Conservation (phyloP, 2,888 invertebrate species). For the Eledona agricola region DNA sequence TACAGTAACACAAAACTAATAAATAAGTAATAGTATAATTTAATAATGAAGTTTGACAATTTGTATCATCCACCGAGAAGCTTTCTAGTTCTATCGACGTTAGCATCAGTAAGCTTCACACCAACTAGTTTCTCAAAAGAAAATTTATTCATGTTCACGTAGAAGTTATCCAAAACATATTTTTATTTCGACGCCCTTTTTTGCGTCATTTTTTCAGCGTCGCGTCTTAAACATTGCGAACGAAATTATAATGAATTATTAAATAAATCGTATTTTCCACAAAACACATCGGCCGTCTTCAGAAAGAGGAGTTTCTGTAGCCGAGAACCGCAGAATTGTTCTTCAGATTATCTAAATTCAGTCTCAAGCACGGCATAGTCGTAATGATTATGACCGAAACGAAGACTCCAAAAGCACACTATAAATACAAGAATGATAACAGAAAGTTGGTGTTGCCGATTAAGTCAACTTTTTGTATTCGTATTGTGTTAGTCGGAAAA, state of each 20-base stretch:
- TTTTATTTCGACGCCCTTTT: constrained; percentile 5
- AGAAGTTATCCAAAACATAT: constrained; percentile 14
- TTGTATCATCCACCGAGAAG: not conserved
- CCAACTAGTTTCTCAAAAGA: constrained; percentile 3
- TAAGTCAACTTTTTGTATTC: no score
- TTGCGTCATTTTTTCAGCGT: not conserved
- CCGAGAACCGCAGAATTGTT: constrained; percentile 6
- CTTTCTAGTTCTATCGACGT: constrained; percentile 6
- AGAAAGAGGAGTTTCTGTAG: constrained; percentile 12
- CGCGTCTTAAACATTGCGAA: no score
- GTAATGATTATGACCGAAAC: constrained; percentile 3
- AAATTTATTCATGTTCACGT: constrained; percentile 18
- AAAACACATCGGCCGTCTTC: constrained; percentile 9
- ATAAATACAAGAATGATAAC: no score
- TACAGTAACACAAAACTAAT: no score
- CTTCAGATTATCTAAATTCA: constrained; percentile 1
- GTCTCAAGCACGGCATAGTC: constrained; percentile 6
- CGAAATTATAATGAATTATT: constrained; percentile 14
- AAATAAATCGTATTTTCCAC: not conserved
- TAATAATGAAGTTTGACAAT: no score
- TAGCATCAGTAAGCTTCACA: constrained; percentile 5
- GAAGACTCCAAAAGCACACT: constrained; percentile 7
- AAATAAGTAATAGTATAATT: no score
- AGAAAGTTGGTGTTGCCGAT: no score
- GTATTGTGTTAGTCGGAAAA: no score